Percentiles rank a stretch among this genome's conserved stretches.
phyloP scores from a whole-genome alignment of 2,113 vertebrate genomes.

The Pangasianodon gigas region DNA sequence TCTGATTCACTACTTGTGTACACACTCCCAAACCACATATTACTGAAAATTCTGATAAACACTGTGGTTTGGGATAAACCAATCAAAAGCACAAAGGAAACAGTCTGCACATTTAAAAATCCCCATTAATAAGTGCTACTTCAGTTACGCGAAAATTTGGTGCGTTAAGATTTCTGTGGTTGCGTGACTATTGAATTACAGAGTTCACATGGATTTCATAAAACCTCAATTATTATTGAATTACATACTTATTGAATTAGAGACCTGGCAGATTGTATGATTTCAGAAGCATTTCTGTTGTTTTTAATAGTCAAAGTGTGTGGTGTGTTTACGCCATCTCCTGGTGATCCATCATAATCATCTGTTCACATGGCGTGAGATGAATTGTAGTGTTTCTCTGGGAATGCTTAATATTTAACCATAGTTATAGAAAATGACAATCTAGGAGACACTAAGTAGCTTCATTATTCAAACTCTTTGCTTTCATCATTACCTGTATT shows the following conservation, averaged over 20 bases:
- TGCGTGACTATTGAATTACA: not conserved
- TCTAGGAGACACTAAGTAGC: not conserved
- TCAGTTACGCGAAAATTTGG: not conserved
- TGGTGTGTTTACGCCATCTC: constrained; percentile 15
- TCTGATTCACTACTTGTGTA: not conserved
- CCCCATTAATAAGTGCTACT: not conserved
- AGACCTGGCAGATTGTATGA: not conserved
- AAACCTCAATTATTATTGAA: not conserved
- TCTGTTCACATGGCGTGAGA: not conserved
- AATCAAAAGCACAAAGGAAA: not conserved
- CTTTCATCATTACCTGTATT: not conserved
- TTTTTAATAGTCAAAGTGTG: not conserved
- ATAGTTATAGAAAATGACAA: not conserved
- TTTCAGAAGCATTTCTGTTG: not conserved
- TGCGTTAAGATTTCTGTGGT: not conserved
- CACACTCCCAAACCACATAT: not conserved
- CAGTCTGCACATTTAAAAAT: not conserved
- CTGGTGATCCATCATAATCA: not conserved
- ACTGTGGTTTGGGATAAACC: not conserved
- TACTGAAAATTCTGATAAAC: not conserved
- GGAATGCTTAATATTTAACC: not conserved
- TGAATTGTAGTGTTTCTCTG: not conserved
- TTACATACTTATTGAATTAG: not conserved
- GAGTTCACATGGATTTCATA: not conserved
- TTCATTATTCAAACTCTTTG: not conserved